Base-by-base conservation (phyloP, 2,113 vertebrate genomes). In the Lutjanus erythropterus region DNA sequence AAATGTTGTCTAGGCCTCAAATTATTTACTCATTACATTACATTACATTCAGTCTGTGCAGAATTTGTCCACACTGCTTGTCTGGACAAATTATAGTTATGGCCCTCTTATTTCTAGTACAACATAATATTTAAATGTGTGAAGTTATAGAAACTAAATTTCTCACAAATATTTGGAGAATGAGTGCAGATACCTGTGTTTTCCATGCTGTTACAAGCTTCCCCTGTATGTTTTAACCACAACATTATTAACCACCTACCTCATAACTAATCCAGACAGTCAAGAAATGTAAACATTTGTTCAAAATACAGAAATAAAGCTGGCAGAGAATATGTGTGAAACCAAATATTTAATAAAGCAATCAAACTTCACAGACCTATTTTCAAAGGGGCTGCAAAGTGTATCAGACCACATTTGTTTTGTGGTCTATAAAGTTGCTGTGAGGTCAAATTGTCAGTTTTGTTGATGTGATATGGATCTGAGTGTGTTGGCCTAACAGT, bases 391-490 rank as follows among this genome's bases (percentile, higher is more conserved):
- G 12, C 58, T 58, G 6, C 27, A 76, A 37, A 79, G 29, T 64
- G 21, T 21, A 50, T 41, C 58, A 16, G 5, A 73, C 23, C 37
- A 35, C 23, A 59, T 74, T 81, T 59, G 58, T 64, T 61, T n/a
- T 49, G 27, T 29, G 35, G 14, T 71, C 25, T 72, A 7, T 70
- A 64, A 67, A 76, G 75, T 50, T 79, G 44, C 56, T 46, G 66
- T 71, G 50, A 66, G 67, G 59, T 81, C 53, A 59, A 27, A 47
- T 47, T 62, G 44, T 82, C 47, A 41, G 41, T 59, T 84, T 74
- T 79, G 31, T 85, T 78, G 37, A 64, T 77, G 62, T 77, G 52
- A 49, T 75, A 73, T 27, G 33, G 42, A 84, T 79, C 56, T 69
- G 33, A 68, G 46, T 67, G 14, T 62, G 49, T 81, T 44, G 70